Percentiles rank a stretch among this genome's conserved stretches.
Evolutionary conservation across 2,888 invertebrate species (phyloP).

Genomic region (Macrostomum cliftonense): DNA sequence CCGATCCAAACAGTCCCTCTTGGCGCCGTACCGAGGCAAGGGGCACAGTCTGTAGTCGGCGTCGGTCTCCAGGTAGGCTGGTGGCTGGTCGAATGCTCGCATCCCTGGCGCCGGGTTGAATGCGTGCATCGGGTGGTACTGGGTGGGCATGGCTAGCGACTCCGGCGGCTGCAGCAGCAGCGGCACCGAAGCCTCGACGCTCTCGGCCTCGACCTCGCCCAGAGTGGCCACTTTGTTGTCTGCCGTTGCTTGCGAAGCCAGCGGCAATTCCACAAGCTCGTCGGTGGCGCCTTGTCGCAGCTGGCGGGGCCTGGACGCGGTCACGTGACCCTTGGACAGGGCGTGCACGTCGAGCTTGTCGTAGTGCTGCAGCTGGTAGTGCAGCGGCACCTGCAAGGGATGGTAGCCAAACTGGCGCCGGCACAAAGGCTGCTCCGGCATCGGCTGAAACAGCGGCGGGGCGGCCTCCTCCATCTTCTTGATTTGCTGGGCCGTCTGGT

Average conservation of each 20-base stretch:
- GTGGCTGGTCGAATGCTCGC: conserved; percentile 28
- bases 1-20: conserved; percentile 15
- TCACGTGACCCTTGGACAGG: conserved; percentile 24
- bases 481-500: background rate
- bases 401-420: background rate
- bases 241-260: conserved; percentile 8
- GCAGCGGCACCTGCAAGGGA: conserved; percentile 24
- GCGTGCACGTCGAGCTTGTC: conserved; percentile 20
- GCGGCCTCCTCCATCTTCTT: background rate
- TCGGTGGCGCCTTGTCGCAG: conserved; percentile 31
- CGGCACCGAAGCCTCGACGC: conserved; percentile 12
- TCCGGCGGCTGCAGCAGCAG: conserved; percentile 12
- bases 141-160: conserved; percentile 26
- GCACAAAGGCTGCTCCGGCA: background rate
- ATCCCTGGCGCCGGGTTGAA: conserved; percentile 37
- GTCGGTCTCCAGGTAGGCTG: conserved; percentile 32
- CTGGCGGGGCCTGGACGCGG: conserved; percentile 19
- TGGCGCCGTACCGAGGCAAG: conserved; percentile 23
- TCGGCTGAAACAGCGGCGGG: background rate
- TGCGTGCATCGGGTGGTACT: conserved; percentile 33
- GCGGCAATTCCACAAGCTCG: conserved; percentile 9
- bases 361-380: conserved; percentile 27
- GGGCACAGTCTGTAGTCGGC: conserved; percentile 34
- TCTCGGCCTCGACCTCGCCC: conserved; percentile 9
- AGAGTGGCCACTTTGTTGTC: conserved; percentile 11